These are phyloP conservation scores for Bubo scandiacus DNA, from an alignment of 2,113 vertebrate species.

Conservation along the genomic window DNA sequence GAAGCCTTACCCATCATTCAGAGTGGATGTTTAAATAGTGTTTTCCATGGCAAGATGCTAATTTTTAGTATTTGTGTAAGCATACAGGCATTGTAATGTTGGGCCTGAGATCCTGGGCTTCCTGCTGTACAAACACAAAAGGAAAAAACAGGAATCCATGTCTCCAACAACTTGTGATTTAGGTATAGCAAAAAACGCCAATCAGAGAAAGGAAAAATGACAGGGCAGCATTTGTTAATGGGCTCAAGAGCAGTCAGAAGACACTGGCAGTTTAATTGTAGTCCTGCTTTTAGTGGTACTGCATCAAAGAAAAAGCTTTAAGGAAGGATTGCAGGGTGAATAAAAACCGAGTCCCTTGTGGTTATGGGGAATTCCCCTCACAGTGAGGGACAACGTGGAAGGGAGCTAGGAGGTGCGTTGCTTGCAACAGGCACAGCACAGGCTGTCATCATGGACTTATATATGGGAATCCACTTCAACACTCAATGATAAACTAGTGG, in stretches of 20 bases:
- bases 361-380: background rate
- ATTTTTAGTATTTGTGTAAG: background rate
- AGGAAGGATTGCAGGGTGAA: background rate
- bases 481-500: background rate
- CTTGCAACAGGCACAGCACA: background rate
- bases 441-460: background rate
- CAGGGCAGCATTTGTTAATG: background rate
- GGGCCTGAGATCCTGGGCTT: background rate
- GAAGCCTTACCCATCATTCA: background rate
- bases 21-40: background rate
- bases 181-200: background rate
- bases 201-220: background rate
- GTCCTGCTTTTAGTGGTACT: background rate
- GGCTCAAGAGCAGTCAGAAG: background rate
- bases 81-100: background rate
- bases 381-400: background rate
- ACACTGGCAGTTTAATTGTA: background rate
- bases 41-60: background rate
- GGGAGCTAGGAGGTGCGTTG: background rate
- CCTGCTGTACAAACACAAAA: background rate
- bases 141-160: background rate
- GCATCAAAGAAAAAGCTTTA: background rate
- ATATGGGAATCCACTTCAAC: background rate
- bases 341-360: background rate
- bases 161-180: background rate